Conservation (phyloP, 1,140 invertebrate species). For the Dysdera silvatica region DNA sequence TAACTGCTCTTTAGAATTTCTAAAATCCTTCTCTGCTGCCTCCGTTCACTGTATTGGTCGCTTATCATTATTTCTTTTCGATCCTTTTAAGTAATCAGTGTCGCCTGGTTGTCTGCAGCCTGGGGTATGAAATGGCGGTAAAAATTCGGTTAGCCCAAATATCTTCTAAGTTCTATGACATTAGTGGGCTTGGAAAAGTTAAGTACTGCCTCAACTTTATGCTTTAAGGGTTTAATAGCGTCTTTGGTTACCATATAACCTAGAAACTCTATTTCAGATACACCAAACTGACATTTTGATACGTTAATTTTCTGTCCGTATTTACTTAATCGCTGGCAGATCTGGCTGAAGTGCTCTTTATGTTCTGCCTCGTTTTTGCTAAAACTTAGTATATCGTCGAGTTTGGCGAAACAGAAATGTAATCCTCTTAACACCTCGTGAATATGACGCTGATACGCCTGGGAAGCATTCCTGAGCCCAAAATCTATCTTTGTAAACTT, state of each 20-base stretch:
- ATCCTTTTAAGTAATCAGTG: neutral
- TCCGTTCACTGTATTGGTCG: constrained; percentile 20
- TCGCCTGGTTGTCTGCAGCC: neutral
- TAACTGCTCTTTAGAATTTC: constrained; percentile 41
- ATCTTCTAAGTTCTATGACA: constrained; percentile 37
- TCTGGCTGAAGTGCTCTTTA: constrained; percentile 36
- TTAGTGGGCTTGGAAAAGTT: constrained; percentile 35
- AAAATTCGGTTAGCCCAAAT: constrained; percentile 43
- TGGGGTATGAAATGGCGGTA: constrained; percentile 33
- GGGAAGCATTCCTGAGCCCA: constrained; percentile 20
- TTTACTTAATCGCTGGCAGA: constrained; percentile 40
- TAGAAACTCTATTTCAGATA: constrained; percentile 14
- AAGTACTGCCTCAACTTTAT: constrained; percentile 8
- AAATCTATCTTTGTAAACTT: constrained; percentile 27
- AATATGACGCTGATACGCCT: constrained; percentile 25
- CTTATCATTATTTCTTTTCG: neutral
- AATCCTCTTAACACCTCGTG: constrained; percentile 7
- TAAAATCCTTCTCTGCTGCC: constrained; percentile 38
- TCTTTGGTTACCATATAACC: constrained; percentile 4
- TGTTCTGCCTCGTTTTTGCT: constrained; percentile 39
- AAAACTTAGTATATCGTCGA: constrained; percentile 43
- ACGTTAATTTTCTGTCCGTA: constrained; percentile 38
- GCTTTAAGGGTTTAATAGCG: constrained; percentile 14
- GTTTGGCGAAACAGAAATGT: neutral
- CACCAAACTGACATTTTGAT: constrained; percentile 30